These are phyloP conservation scores for Sapajus apella DNA, from an alignment of 2,113 vertebrate genomes.

Conservation along the genomic window DNA sequence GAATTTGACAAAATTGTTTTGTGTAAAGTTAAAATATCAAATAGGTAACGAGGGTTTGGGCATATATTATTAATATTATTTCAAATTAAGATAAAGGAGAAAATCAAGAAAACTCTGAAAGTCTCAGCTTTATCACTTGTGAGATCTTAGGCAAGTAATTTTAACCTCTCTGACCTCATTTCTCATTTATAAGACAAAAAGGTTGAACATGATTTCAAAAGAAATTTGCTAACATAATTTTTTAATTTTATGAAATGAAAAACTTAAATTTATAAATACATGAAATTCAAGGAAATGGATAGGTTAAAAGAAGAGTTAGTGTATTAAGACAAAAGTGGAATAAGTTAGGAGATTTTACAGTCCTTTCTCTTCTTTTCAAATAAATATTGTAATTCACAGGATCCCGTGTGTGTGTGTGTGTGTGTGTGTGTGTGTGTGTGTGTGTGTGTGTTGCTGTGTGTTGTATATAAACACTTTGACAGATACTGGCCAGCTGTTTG, in stretches of 20 bases:
- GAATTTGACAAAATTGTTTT: conserved; percentile 22
- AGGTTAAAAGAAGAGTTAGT: not conserved
- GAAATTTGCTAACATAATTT: not conserved
- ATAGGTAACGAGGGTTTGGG: not conserved
- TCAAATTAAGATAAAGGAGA: conserved; percentile 42
- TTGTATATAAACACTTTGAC: not conserved
- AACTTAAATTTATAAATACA: not conserved
- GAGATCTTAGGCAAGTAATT: not conserved
- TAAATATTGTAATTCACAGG: not conserved
- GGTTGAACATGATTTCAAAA: not conserved
- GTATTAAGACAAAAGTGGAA: not conserved
- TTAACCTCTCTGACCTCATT: not conserved
- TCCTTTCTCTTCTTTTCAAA: not conserved
- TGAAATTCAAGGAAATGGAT: conserved; percentile 38
- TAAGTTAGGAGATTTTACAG: not conserved
- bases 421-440: not conserved
- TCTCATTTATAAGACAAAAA: conserved; percentile 46
- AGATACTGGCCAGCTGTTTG: not conserved
- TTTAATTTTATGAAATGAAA: conserved; percentile 29
- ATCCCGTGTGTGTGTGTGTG: not conserved
- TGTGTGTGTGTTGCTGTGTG: not conserved
- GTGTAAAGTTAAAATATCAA: conserved; percentile 32
- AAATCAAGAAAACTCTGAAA: not conserved
- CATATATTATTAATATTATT: not conserved
- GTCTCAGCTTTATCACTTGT: not conserved